Percentiles rank a stretch among this genome's conserved stretches.
Conservation (phyloP, 2,888 invertebrate species). For the Cremastinae sp. region DNA sequence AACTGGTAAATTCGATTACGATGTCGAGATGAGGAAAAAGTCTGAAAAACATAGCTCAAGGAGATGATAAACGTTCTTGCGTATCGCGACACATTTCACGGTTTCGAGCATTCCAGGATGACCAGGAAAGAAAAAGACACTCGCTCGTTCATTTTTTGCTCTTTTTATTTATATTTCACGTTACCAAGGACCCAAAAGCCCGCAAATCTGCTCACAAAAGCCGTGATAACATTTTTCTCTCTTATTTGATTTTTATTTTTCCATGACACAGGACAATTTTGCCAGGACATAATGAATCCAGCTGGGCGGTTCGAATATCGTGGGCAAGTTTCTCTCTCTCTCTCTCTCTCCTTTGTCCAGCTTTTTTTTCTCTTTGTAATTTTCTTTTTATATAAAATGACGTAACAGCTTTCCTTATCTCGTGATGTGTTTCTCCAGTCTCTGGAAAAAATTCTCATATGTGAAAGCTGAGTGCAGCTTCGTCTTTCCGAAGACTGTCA, state of each 20-base stretch:
- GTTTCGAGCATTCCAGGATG: conserved; percentile 13
- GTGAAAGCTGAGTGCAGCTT: conserved; percentile 24
- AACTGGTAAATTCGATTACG: conserved; percentile 60
- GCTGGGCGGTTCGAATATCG: conserved; percentile 40
- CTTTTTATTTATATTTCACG: conserved; percentile 7
- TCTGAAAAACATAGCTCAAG: conserved; percentile 29
- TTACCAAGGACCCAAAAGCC: not conserved
- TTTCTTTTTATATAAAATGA: not conserved
- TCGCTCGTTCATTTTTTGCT: not conserved
- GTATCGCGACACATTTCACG: conserved; percentile 39
- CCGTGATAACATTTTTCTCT: not conserved
- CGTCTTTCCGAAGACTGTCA: conserved; percentile 23
- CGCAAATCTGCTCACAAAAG: too few species aligned
- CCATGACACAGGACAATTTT: conserved; percentile 52
- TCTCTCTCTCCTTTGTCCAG: not conserved
- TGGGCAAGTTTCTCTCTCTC: not conserved
- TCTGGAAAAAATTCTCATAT: not conserved
- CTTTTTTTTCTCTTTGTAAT: not conserved
- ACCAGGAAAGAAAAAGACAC: not conserved
- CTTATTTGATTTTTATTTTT: conserved; percentile 45
- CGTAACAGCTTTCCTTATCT: not conserved
- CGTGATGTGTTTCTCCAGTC: not conserved
- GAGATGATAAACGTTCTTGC: conserved; percentile 46
- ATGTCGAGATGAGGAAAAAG: conserved; percentile 15
- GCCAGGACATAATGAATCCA: not conserved